phyloP scores from a whole-genome alignment of 2,888 invertebrate species.

The Sinopyrophorus schimmeli region DNA sequence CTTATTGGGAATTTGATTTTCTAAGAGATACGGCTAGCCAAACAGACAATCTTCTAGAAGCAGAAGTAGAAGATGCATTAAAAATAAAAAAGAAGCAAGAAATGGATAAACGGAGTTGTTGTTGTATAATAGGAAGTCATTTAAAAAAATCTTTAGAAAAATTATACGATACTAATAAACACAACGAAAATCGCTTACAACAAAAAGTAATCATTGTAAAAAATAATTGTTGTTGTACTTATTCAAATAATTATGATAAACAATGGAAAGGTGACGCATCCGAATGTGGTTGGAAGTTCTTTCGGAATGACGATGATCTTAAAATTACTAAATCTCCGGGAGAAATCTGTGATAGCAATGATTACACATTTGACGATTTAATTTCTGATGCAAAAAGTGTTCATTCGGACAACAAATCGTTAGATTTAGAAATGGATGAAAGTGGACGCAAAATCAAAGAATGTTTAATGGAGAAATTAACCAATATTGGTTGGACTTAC shows the following conservation, averaged over 20 bases:
- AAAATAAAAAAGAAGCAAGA: too few relatives aligned
- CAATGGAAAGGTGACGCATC: background rate
- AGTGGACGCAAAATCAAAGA: background rate
- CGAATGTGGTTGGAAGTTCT: too few relatives aligned
- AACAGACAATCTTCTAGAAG: slow-evolving; percentile 18
- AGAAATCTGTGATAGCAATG: background rate
- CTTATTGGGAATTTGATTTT: slow-evolving; percentile 11
- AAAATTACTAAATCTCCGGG: background rate
- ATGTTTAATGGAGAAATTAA: slow-evolving; percentile 10
- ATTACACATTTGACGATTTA: slow-evolving; percentile 3
- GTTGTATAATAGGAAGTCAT: slow-evolving; percentile 5
- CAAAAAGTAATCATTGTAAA: slow-evolving; percentile 5
- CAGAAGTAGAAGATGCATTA: background rate
- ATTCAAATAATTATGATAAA: slow-evolving; percentile 8
- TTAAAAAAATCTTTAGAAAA: background rate
- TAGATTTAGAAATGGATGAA: slow-evolving; percentile 8
- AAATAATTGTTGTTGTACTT: slow-evolving; percentile 13
- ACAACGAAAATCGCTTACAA: background rate
- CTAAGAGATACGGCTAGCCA: slow-evolving; percentile 18
- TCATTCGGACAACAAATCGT: background rate
- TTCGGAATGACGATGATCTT: background rate
- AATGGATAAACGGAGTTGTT: slow-evolving; percentile 1
- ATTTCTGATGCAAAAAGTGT: background rate
- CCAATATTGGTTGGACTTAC: slow-evolving; percentile 23
- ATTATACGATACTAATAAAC: background rate